Percentiles rank a stretch among this genome's conserved stretches.
Conservation (phyloP, 2,797 vertebrate genomes). For the Sebastes paucispinis region DNA sequence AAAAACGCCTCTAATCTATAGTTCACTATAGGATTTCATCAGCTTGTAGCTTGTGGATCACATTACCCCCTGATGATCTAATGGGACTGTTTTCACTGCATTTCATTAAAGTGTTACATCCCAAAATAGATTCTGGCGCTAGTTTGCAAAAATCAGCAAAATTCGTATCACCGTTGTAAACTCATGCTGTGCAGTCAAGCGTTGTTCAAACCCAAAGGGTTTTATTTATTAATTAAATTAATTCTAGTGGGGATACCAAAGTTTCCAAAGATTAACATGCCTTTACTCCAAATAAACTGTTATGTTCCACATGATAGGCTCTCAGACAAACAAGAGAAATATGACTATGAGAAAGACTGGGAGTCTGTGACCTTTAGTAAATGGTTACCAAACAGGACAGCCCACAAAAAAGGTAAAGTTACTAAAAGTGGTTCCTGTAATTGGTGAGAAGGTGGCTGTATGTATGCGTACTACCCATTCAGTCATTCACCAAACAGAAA, state of each 20-base stretch:
- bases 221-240: neutral
- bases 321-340: neutral
- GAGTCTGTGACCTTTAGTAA: neutral
- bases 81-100: neutral
- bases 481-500: neutral
- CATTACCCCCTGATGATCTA: neutral
- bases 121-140: neutral
- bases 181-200: neutral
- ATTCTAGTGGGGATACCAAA: neutral
- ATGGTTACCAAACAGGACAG: neutral
- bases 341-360: neutral
- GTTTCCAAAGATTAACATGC: neutral
- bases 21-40: conserved; percentile 32
- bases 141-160: neutral
- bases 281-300: neutral
- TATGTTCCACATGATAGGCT: neutral
- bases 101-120: neutral
- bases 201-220: neutral
- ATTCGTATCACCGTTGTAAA: neutral
- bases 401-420: neutral
- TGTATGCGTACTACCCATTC: neutral
- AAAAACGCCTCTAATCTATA: conserved; percentile 23
- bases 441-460: neutral
- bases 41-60: neutral
- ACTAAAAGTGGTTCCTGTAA: neutral